phyloP scores from a whole-genome alignment of 2,888 invertebrate species.

The Megaustenia siamemsis region DNA sequence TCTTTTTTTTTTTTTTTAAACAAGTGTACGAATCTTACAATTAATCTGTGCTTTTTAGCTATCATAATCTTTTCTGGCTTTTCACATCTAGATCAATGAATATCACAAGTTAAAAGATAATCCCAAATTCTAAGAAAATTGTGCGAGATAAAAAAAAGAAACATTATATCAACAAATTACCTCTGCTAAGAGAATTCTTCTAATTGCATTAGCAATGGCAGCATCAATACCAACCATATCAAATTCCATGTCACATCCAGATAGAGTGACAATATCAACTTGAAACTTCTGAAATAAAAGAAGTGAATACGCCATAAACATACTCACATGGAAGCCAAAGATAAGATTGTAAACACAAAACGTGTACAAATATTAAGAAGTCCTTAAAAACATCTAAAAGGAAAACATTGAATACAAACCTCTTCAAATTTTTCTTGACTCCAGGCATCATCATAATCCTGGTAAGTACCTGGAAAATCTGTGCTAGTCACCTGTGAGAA shows the following conservation, averaged over 20 bases:
- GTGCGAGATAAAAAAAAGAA: no score
- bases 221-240: conserved; percentile 82
- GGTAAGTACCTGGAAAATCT: conserved; percentile 79
- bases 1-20: no score
- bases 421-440: conserved; percentile 86
- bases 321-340: no score
- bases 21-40: no score
- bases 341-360: background rate
- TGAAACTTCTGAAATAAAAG: conserved; percentile 79
- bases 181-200: conserved; percentile 82
- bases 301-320: no score
- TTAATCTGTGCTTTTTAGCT: no score
- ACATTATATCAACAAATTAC: conserved; percentile 69
- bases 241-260: conserved; percentile 80
- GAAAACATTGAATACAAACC: conserved; percentile 77
- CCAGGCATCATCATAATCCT: conserved; percentile 85
- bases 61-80: no score
- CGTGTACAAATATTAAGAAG: background rate
- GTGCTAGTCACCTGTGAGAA: conserved; percentile 74
- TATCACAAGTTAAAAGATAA: no score
- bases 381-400: background rate
- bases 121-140: no score
- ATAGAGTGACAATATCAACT: conserved; percentile 81
- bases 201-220: conserved; percentile 81
- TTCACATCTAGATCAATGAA: no score